phyloP scores from a whole-genome alignment of 1,140 invertebrate species.

The Charaxes varanes region DNA sequence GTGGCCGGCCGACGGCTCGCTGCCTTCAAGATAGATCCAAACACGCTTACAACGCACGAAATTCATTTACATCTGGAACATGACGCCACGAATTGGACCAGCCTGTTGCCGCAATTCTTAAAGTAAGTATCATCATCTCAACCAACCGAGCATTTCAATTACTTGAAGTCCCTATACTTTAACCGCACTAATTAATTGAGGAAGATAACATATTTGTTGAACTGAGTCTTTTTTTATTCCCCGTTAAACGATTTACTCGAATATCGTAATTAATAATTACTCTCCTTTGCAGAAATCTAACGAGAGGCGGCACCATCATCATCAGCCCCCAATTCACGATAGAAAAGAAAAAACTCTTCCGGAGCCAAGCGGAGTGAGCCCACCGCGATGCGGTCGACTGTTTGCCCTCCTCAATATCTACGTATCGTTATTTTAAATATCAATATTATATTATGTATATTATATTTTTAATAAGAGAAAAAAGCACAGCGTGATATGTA shows the following conservation, averaged over 20 bases:
- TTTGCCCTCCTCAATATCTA: constrained; percentile 66
- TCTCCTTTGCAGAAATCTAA: constrained; percentile 81
- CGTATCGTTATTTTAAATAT: constrained; percentile 72
- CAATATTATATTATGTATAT: constrained; percentile 72
- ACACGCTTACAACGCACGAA: constrained; percentile 90
- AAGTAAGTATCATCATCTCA: constrained; percentile 79
- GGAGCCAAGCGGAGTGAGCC: constrained; percentile 75
- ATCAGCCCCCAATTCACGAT: constrained; percentile 88
- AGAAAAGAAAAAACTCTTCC: constrained; percentile 91
- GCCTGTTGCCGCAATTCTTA: constrained; percentile 87
- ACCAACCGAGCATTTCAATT: too few species aligned
- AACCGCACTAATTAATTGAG: too few species aligned
- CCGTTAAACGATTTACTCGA: neutral
- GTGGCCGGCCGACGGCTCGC: constrained; percentile 80
- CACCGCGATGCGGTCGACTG: constrained; percentile 49
- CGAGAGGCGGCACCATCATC: constrained; percentile 87
- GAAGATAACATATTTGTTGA: too few species aligned
- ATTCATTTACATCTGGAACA: constrained; percentile 89
- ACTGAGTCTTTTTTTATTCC: too few species aligned
- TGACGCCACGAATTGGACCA: constrained; percentile 87
- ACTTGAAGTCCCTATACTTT: too few species aligned
- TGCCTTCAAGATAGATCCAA: constrained; percentile 86
- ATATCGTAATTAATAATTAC: constrained; percentile 25
- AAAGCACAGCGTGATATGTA: constrained; percentile 73
- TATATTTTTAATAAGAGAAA: constrained; percentile 72